phyloP scores from a whole-genome alignment of 2,888 invertebrate species.

The Opisthograptis luteolata region DNA sequence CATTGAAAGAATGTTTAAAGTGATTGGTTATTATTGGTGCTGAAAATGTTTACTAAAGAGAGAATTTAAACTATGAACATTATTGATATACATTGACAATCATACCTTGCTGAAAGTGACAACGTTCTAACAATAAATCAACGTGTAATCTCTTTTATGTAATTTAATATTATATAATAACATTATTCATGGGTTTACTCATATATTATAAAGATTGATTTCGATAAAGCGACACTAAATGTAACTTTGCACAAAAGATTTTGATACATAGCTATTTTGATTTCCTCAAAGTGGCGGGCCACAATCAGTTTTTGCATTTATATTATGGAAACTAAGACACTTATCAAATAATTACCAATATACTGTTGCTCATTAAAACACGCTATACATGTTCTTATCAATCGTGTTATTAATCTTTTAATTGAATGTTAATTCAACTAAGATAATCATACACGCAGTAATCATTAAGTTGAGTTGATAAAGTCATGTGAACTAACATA shows the following conservation, averaged over 20 bases:
- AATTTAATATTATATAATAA: neutral
- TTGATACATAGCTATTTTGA: conserved; percentile 33
- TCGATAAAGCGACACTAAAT: neutral
- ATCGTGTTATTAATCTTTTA: too few relatives aligned
- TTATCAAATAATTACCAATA: too few relatives aligned
- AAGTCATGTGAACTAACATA: too few relatives aligned
- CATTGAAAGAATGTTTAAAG: conserved; percentile 1
- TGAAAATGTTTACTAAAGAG: conserved; percentile 6
- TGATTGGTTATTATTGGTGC: conserved; percentile 26
- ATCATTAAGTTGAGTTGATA: too few relatives aligned
- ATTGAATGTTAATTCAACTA: too few relatives aligned
- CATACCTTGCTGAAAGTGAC: neutral
- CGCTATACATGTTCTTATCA: too few relatives aligned
- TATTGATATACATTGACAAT: neutral
- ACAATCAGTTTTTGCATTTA: conserved; percentile 31
- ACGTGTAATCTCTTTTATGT: neutral
- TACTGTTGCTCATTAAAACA: too few relatives aligned
- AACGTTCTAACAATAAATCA: neutral
- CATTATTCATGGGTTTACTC: neutral
- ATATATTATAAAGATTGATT: neutral
- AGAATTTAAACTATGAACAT: neutral
- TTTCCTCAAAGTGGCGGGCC: conserved; percentile 51
- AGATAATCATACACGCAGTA: too few relatives aligned
- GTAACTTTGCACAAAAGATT: conserved; percentile 17
- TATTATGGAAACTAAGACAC: neutral